Conservation (phyloP, 2,797 vertebrate species). For the Ataeniobius toweri region DNA sequence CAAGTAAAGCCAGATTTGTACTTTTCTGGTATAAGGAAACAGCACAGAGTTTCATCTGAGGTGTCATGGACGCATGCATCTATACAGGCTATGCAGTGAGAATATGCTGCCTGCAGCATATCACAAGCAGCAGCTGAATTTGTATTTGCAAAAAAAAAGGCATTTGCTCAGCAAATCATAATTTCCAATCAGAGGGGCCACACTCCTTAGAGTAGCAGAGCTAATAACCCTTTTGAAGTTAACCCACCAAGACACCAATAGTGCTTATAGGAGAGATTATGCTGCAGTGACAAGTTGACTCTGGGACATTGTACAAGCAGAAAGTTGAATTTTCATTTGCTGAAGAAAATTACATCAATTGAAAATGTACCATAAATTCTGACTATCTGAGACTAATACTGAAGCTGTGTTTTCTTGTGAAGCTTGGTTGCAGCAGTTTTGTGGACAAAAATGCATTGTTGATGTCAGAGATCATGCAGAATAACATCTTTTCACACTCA, state of each 20-base stretch:
- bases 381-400: not conserved
- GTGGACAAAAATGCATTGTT: not conserved
- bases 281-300: not conserved
- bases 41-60: not conserved
- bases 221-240: not conserved
- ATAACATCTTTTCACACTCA: not conserved
- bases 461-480: not conserved
- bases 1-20: too few relatives aligned
- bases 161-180: too few relatives aligned
- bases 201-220: not conserved
- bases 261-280: too few relatives aligned
- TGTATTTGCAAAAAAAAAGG: too few relatives aligned
- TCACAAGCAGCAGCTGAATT: too few relatives aligned
- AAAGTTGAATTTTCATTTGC: not conserved
- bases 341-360: not conserved
- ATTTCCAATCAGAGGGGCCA: not conserved
- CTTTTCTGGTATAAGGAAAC: too few relatives aligned
- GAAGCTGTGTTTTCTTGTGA: not conserved
- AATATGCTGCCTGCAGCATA: too few relatives aligned
- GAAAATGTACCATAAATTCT: not conserved
- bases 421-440: not conserved
- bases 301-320: not conserved
- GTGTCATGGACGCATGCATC: too few relatives aligned
- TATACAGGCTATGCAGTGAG: too few relatives aligned
- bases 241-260: not conserved